Evolutionary conservation across 35 echinoderm and acorn worm species (phyloP).

Genomic region (Chiridota heheva): DNA sequence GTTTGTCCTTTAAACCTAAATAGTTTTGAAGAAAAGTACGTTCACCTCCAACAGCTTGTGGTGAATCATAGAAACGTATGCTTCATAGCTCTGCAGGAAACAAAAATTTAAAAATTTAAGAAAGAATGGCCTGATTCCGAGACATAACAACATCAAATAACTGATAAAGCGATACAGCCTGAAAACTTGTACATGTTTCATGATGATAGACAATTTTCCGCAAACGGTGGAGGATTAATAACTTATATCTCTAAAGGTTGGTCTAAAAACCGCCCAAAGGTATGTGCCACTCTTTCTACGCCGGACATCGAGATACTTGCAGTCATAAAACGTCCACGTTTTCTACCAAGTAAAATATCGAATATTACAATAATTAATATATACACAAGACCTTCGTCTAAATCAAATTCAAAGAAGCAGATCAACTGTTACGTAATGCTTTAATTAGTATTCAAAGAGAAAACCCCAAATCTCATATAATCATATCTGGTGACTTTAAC

Average conservation of each 20-base stretch:
- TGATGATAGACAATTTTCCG: background rate
- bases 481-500: slow-evolving; percentile 29
- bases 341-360: background rate
- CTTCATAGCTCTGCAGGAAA: too few relatives aligned
- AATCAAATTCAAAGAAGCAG: background rate
- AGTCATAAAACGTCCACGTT: background rate
- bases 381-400: background rate
- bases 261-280: background rate
- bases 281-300: background rate
- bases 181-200: too few relatives aligned
- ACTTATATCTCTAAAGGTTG: background rate
- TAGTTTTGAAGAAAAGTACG: too few relatives aligned
- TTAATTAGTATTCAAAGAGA: slow-evolving; percentile 15
- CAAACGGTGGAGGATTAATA: background rate
- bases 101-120: too few relatives aligned
- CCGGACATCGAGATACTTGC: background rate
- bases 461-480: too few relatives aligned
- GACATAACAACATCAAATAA: too few relatives aligned
- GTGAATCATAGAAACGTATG: too few relatives aligned
- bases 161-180: too few relatives aligned
- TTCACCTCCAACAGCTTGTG: too few relatives aligned
- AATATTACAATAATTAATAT: background rate
- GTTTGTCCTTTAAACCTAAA: too few relatives aligned
- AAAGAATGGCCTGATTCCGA: too few relatives aligned
- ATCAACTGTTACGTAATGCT: slow-evolving; percentile 14